These are phyloP conservation scores for Pogonus chalceus DNA, from an alignment of 1,140 invertebrate genomes.

Conservation along the genomic window DNA sequence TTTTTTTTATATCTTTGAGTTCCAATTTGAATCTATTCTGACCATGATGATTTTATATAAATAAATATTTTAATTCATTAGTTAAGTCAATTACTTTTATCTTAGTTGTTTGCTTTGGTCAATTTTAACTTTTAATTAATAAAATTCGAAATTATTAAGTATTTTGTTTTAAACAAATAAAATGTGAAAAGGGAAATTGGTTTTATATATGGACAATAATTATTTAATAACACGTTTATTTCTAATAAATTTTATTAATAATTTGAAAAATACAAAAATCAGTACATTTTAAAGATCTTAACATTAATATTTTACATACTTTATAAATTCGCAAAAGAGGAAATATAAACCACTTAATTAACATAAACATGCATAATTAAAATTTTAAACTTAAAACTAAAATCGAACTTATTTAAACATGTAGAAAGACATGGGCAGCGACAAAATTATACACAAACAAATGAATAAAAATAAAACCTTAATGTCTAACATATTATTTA, in stretches of 20 bases:
- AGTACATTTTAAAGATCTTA: background rate
- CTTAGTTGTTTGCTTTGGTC: no score
- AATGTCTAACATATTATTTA: no score
- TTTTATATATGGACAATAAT: background rate
- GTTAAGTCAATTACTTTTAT: no score
- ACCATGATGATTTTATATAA: no score
- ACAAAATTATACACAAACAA: background rate
- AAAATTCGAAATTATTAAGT: no score
- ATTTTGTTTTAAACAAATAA: no score
- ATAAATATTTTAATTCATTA: no score
- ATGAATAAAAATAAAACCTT: background rate
- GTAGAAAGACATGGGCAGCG: background rate
- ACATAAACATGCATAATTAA: background rate
- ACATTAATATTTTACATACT: background rate
- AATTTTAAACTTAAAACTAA: background rate
- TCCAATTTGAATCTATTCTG: no score
- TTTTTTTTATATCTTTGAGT: no score
- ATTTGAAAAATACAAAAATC: background rate
- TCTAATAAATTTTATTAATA: background rate
- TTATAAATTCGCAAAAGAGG: conserved; percentile 1
- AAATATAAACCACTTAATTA: background rate
- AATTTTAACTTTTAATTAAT: no score
- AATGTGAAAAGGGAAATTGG: background rate
- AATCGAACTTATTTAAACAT: background rate
- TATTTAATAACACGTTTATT: background rate